Evolutionary conservation across 2,113 vertebrate species (phyloP), one percentile per base, ranked within the genome.

Genomic region (Clinocottus analis): DNA sequence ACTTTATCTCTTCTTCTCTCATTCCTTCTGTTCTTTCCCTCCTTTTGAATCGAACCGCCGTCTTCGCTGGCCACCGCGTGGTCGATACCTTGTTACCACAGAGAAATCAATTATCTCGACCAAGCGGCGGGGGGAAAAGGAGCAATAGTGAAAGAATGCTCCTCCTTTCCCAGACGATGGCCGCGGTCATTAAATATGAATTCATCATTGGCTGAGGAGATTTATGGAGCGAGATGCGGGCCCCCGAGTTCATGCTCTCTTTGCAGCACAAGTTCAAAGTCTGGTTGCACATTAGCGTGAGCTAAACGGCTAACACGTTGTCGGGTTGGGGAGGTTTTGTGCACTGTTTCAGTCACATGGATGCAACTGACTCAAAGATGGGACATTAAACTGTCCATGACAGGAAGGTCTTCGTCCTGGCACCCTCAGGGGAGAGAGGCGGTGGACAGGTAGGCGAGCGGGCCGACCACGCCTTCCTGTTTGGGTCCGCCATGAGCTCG

Each of bases 51-150:
- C 91, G 89, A 93, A 90, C 75, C 77, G 37, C 75, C 89, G 85
- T 92, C 94, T 90, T 90, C 77, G 85, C 89, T 53, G 72, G 89
- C 92, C 93, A 90, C 93, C 92, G 85, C 85, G 51, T 94, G 94
- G 95, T 96, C 95, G 94, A 96, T 96, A 96, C 94, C 94, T 95
- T 96, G 96, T 96, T 96, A 95, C 96, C 94, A 94, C 93, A 91
- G 94, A 91, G 92, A 95, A 96, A 96, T 96, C 95, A 96, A 96
- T 96, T 96, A 96, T 93, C 94, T 94, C 93, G 93, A 95, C 95
- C 95, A 94, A 93, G 93, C 93, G 92, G 93, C 90, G 87, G 90
- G 94, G 94, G 94, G n/a, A n/a, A 94, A 91, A 93, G 91, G 76
- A 79, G 83, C 87, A 91, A 93, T 93, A 92, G 92, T 94, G 94